A percentile compares a stretch with the other conserved stretches of the same genome.
These are phyloP conservation scores for Acleris literana DNA, from an alignment of 2,888 invertebrate genomes.

Conservation along the genomic window DNA sequence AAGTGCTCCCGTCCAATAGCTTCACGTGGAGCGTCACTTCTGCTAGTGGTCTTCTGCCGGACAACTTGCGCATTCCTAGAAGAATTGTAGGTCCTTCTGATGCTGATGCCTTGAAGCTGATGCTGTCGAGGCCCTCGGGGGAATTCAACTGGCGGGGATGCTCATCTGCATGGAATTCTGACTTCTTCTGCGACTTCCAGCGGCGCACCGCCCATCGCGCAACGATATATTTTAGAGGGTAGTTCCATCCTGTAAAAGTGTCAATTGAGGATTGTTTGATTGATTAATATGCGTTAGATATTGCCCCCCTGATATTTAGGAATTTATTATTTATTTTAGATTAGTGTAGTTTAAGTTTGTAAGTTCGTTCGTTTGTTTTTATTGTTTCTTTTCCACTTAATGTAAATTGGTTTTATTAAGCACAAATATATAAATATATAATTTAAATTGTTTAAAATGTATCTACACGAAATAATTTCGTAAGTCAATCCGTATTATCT, in stretches of 20 bases:
- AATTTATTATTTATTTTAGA: too few relatives aligned
- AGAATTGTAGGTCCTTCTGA: constrained; percentile 82
- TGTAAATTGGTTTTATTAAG: too few relatives aligned
- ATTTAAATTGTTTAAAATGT: too few relatives aligned
- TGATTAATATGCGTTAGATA: too few relatives aligned
- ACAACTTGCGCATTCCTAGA: constrained; percentile 78
- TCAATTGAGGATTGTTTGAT: too few relatives aligned
- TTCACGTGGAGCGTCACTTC: constrained; percentile 83
- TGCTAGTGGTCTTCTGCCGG: constrained; percentile 66
- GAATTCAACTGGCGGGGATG: constrained; percentile 49
- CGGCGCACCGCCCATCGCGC: constrained; percentile 66
- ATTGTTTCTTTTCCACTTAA: too few relatives aligned
- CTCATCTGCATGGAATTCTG: constrained; percentile 50
- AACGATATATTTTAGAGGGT: constrained; percentile 66
- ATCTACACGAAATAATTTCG: too few relatives aligned
- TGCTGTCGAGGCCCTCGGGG: constrained; percentile 62
- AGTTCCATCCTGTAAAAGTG: constrained; percentile 72
- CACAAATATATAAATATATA: too few relatives aligned
- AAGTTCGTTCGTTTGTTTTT: too few relatives aligned
- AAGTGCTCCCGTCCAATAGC: constrained; percentile 64
- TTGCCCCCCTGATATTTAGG: too few relatives aligned
- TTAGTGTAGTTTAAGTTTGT: too few relatives aligned
- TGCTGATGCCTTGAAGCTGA: constrained; percentile 80
- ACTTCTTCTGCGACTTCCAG: constrained; percentile 59
- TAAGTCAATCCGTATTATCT: background rate